A percentile compares a stretch with the other conserved stretches of the same genome.
Evolutionary conservation across 1,140 invertebrate genomes (phyloP).

Genomic region (Hormaphis cornu): DNA sequence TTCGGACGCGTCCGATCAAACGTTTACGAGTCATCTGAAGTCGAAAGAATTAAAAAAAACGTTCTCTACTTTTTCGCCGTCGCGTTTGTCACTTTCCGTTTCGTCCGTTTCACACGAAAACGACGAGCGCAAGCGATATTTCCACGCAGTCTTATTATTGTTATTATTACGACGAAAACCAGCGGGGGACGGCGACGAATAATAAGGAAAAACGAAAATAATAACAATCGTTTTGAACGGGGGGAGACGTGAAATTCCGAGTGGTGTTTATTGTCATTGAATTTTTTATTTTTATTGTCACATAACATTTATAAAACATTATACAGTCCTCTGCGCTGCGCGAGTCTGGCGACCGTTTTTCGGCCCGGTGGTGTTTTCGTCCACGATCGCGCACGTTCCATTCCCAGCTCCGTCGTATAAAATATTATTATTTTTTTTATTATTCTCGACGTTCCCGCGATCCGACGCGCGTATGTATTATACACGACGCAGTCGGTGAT

Average conservation of each 20-base stretch:
- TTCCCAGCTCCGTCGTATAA: too few relatives aligned
- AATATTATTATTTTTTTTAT: too few relatives aligned
- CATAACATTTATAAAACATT: too few relatives aligned
- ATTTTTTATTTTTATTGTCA: background rate
- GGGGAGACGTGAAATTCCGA: background rate
- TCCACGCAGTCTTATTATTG: too few relatives aligned
- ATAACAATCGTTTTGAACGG: too few relatives aligned
- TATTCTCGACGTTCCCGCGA: too few relatives aligned
- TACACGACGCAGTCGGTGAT: background rate
- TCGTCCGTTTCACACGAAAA: conserved; percentile 23
- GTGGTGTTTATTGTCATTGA: background rate
- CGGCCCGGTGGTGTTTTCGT: too few relatives aligned
- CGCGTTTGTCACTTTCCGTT: conserved; percentile 5
- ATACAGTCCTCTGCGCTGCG: too few relatives aligned
- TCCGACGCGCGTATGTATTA: background rate
- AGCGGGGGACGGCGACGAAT: background rate
- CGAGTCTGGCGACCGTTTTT: too few relatives aligned
- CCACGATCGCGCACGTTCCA: too few relatives aligned
- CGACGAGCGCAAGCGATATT: background rate
- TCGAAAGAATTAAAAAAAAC: background rate
- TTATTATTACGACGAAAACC: background rate
- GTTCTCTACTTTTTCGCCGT: background rate
- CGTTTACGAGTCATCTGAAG: background rate
- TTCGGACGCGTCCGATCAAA: background rate
- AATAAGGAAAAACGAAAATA: background rate